These are phyloP conservation scores for Polydrusus tereticollis DNA, from an alignment of 2,888 invertebrate species.

Conservation along the genomic window DNA sequence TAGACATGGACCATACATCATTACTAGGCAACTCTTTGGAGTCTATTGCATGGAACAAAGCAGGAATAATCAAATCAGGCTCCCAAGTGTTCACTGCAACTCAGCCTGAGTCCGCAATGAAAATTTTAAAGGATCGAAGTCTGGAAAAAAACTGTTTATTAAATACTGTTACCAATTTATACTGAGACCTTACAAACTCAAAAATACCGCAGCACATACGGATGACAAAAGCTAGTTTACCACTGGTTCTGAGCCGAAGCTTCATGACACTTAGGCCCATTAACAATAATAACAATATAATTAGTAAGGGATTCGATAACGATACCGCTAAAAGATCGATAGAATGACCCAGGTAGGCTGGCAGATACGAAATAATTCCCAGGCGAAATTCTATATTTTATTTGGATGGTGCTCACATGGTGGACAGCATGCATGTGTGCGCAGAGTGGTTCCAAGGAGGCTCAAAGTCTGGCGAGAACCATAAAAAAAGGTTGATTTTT, in stretches of 20 bases:
- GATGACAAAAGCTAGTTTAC: constrained; percentile 85
- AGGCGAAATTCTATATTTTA: constrained; percentile 73
- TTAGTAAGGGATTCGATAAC: constrained; percentile 51
- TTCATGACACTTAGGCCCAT: constrained; percentile 72
- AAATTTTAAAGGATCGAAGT: constrained; percentile 77
- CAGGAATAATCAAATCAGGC: constrained; percentile 90
- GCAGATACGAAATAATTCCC: constrained; percentile 80
- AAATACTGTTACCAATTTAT: constrained; percentile 69
- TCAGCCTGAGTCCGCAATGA: constrained; percentile 75
- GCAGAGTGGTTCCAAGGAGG: constrained; percentile 80
- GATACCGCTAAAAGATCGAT: constrained; percentile 66
- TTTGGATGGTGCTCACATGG: constrained; percentile 96
- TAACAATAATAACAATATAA: constrained; percentile 32
- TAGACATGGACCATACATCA: constrained; percentile 91
- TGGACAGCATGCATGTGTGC: constrained; percentile 88
- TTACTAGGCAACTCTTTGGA: constrained; percentile 85
- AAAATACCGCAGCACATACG: constrained; percentile 72
- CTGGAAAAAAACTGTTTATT: constrained; percentile 73
- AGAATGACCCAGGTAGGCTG: constrained; percentile 80
- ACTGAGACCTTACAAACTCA: constrained; percentile 40
- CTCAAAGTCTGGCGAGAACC: constrained; percentile 61
- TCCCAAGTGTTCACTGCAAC: constrained; percentile 80
- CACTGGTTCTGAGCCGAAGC: constrained; percentile 84
- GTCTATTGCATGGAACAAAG: constrained; percentile 94
- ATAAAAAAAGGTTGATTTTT: constrained; percentile 77